Evolutionary conservation across 2,797 vertebrate genomes (phyloP).

Genomic region (Petrocephalus sullivani): DNA sequence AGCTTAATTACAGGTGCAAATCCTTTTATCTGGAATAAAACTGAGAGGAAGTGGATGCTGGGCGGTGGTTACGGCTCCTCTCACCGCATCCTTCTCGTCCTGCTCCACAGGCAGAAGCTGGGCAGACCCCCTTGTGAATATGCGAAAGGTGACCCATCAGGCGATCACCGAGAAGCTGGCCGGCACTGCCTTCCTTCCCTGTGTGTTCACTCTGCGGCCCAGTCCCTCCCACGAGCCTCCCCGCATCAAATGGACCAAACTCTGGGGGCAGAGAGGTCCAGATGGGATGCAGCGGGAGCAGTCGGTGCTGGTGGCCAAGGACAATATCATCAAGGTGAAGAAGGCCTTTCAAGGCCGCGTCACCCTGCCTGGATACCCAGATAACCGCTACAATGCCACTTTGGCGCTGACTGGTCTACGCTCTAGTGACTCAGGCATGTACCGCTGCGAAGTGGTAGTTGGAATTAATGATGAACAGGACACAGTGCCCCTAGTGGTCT

Average conservation of each 20-base stretch:
- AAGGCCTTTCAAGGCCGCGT: conserved; percentile 84
- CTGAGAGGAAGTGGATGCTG: background rate
- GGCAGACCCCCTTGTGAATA: conserved; percentile 73
- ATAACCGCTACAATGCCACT: conserved; percentile 78
- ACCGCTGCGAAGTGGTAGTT: conserved; percentile 89
- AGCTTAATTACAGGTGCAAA: background rate
- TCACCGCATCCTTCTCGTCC: background rate
- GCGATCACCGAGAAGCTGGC: conserved; percentile 72
- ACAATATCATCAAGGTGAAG: conserved; percentile 84
- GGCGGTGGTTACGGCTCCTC: background rate
- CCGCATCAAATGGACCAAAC: conserved; percentile 93
- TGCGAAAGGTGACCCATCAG: conserved; percentile 76
- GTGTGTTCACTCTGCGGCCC: conserved; percentile 73
- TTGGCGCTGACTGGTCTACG: conserved; percentile 71
- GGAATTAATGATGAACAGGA: conserved; percentile 92
- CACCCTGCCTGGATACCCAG: conserved; percentile 72
- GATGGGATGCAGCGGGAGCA: conserved; percentile 72
- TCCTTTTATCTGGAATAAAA: background rate
- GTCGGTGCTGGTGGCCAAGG: conserved; percentile 87
- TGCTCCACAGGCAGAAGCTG: conserved; percentile 52
- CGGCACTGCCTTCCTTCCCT: conserved; percentile 79
- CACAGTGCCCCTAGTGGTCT: conserved; percentile 84
- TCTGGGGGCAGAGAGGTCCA: conserved; percentile 72
- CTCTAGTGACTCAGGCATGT: conserved; percentile 85
- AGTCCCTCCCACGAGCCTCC: conserved; percentile 65